Base-by-base conservation (phyloP, 2,888 invertebrate species). In the Caenorhabditis becei region DNA sequence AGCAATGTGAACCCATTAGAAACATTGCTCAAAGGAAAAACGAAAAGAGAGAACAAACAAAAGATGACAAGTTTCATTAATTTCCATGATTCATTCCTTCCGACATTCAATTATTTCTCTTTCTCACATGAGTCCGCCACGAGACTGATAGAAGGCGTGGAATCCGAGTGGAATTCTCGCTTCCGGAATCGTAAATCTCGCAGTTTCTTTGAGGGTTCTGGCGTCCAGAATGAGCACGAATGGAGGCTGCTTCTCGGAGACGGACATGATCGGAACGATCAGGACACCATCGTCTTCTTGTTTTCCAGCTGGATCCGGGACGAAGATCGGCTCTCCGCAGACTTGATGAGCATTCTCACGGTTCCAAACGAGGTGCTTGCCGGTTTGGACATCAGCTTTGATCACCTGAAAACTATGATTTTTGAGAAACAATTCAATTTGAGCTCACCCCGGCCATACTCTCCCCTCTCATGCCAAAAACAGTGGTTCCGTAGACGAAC, bases 221-320 rank as follows among this genome's bases (percentile, higher is more conserved):
- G 96, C 95, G 91, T 95, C 94, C 28, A 96, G 92, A 78, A 96
- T 93, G 37, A 96, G 90, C 35, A 96, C 92, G 11, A 77, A 86
- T 11, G 86, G 82, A 10, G 65, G 51, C 18, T 84, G 69, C 0
- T 78, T 77, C 24, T 83, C 80, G 28, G 51, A 54, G 11, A 78
- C 62, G 1, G 87, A 83, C 83, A 87, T 83, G 8, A 88, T 75
- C 0, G 88, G 88, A 18, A 85, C 84, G 8, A 88, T 72, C 14
- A 88, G 78, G 23, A 86, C 69, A 92, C 93, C 93, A 81, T 93
- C 93, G 83, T 93, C 93, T 86, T 93, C 93, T 16, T 89, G 90
- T 0, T 67, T 81, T 1, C 91, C 90, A 8, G 89, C 90, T 8
- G 93, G 93, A 53, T 91, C 85, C 0, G 92, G 88, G 0, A 93